A percentile compares a stretch with the other conserved stretches of the same genome.
Conservation (phyloP, 2,113 vertebrate genomes). For the Grallaria varia region DNA sequence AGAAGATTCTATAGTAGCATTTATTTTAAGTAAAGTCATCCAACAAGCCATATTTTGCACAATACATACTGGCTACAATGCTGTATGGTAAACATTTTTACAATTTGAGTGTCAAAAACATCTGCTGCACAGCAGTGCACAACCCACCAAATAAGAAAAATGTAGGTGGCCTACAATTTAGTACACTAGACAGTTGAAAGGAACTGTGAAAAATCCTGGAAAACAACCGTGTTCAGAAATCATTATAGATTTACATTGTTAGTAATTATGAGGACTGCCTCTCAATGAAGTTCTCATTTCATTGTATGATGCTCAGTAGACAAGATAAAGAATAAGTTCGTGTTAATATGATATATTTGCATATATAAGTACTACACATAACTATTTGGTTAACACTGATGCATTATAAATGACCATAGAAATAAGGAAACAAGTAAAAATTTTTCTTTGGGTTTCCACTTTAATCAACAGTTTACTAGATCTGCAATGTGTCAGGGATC, state of each 20-base stretch:
- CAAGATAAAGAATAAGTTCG: not conserved
- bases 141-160: not conserved
- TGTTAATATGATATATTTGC: not conserved
- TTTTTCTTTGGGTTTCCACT: not conserved
- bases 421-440: not conserved
- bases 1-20: not conserved
- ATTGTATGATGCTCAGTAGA: not conserved
- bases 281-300: not conserved
- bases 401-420: not conserved
- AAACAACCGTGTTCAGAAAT: not conserved
- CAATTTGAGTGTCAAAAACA: not conserved
- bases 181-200: not conserved
- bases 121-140: not conserved
- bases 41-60: not conserved
- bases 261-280: not conserved
- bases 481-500: not conserved
- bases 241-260: not conserved
- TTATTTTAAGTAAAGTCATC: not conserved
- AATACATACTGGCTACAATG: not conserved
- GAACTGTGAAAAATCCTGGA: not conserved
- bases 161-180: not conserved
- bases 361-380: not conserved
- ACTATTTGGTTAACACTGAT: not conserved
- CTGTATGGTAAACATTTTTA: not conserved
- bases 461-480: not conserved